Evolutionary conservation across 2,113 vertebrate genomes (phyloP).

Genomic region (Rhinopithecus roxellana): DNA sequence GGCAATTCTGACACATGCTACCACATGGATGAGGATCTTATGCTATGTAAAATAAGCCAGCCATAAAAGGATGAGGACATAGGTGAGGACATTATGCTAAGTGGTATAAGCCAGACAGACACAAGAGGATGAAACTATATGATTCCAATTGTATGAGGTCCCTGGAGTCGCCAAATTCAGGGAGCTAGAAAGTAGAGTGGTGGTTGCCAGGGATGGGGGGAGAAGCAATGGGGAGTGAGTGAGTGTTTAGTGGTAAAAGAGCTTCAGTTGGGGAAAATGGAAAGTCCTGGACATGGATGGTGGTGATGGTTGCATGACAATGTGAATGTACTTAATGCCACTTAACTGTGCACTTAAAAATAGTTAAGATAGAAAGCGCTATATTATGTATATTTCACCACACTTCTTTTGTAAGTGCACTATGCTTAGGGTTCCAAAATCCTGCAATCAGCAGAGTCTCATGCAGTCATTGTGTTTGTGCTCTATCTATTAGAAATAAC

Average conservation of each 20-base stretch:
- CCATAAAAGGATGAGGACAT: no score
- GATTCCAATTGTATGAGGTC: rapidly evolving
- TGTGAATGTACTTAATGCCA: rapidly evolving
- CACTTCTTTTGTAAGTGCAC: background rate
- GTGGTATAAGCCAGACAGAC: background rate
- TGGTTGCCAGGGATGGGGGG: rapidly evolving
- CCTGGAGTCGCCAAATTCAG: rapidly evolving
- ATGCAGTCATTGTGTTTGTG: rapidly evolving
- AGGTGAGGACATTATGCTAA: background rate
- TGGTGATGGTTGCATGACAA: background rate
- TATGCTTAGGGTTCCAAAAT: background rate
- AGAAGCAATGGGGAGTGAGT: rapidly evolving
- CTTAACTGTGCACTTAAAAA: rapidly evolving
- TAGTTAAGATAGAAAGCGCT: no score
- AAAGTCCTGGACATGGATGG: background rate
- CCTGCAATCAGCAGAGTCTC: no score
- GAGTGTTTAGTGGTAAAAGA: rapidly evolving
- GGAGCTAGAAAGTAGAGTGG: background rate
- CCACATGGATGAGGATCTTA: rapidly evolving
- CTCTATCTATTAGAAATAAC: no score
- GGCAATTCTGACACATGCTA: background rate
- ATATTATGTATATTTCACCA: background rate
- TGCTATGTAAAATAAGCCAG: no score
- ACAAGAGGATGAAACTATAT: no score
- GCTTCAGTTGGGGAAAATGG: background rate